These are phyloP conservation scores for Petrocephalus sullivani DNA, from an alignment of 2,797 vertebrate species.

Conservation along the genomic window DNA sequence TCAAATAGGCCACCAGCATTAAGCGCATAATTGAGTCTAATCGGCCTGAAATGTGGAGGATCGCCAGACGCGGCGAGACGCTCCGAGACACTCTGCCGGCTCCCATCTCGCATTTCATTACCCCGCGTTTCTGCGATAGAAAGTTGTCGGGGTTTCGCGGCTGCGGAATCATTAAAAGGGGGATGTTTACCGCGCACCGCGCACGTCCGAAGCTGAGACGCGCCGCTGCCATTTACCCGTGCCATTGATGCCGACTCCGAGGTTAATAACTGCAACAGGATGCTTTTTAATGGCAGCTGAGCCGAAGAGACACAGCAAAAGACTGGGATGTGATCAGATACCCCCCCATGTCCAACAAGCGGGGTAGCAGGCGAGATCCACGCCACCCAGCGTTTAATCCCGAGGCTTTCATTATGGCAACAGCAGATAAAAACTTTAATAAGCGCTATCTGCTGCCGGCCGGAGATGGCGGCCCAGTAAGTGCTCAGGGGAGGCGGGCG, in stretches of 20 bases:
- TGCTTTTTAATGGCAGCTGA: neutral
- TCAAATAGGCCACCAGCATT: neutral
- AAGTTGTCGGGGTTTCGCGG: neutral
- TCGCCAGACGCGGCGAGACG: neutral
- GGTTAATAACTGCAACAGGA: neutral
- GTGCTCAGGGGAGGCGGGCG: constrained; percentile 53
- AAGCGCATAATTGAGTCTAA: neutral
- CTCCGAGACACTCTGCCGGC: neutral
- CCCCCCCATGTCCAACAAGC: neutral
- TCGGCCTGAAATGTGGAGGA: neutral
- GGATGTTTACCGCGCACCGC: neutral
- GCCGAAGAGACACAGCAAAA: neutral
- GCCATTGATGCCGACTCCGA: neutral
- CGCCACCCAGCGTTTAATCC: constrained; percentile 48
- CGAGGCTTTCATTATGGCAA: constrained; percentile 61
- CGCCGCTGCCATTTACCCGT: neutral
- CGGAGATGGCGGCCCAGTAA: constrained; percentile 46
- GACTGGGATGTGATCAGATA: neutral
- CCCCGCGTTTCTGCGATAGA: neutral
- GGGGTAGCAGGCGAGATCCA: constrained; percentile 27
- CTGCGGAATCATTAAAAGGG: neutral
- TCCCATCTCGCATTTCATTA: neutral
- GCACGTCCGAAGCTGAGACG: neutral
- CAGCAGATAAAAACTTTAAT: constrained; percentile 87
- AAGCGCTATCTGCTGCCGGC: constrained; percentile 66